Evolutionary conservation across 1,140 invertebrate genomes (phyloP), one percentile per base, ranked within the genome.

Genomic region (Bombyx mori): DNA sequence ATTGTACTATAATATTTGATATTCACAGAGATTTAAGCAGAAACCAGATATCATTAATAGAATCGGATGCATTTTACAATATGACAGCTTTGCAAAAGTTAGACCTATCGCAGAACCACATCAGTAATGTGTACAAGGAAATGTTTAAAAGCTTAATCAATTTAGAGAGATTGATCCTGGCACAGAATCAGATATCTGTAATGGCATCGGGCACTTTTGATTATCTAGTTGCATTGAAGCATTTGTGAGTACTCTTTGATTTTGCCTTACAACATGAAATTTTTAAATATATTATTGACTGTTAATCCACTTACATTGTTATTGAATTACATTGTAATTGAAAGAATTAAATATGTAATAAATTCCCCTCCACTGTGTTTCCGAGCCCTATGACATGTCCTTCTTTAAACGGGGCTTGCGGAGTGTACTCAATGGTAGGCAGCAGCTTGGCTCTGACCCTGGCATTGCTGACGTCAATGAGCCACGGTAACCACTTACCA

Each of bases 31-130:
- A 94, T 79, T 88, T 97, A 52, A 94, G 92, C 69, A 90, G 91
- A 71, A 98, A 98, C 78, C 89, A 92, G 64, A 94, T 97, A 76
- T 89, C 88, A 9, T 77, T 89, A 35, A 92, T 97, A 63, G 90
- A 93, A 75, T 88, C 91, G n/a, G 90, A 93, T 77, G 92, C 93
- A 51, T 97, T 94, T 68, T 89, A 88, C 66, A 91, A 92, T 71
- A 89, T 93, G 62, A 89, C 89, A 44, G 90, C 91, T 58, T 79
- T 95, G n/a, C 91, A 92, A 74, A 89, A 90, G 62, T 85, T 95
- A 75, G 92, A 94, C 79, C 80, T 94, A 47, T 93, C 92, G 0
- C 77, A 82, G 52, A 94, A 94, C 77, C 89, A 90, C 61, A 90
- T 94, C 47, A 90, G 81, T 66, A 82, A 89, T 65, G 86, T 94